Evolutionary conservation across 2,113 vertebrate species (phyloP).

Genomic region (Ondatra zibethicus): DNA sequence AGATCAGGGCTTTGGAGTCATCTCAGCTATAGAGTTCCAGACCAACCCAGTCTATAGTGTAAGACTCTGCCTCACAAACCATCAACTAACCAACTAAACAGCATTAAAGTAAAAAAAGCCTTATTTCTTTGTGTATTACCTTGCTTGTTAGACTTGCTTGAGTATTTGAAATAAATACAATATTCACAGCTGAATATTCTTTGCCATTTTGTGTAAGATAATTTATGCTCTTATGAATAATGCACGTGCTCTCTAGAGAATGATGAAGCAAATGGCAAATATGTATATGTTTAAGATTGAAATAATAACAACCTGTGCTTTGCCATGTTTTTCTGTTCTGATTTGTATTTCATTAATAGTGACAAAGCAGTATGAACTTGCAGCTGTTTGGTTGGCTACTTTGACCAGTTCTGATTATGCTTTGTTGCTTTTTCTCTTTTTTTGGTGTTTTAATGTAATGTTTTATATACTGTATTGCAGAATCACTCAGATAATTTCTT

Average conservation of each 20-base stretch:
- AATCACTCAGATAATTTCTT: not conserved
- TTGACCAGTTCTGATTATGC: not conserved
- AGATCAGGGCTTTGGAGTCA: not conserved
- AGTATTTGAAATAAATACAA: not conserved
- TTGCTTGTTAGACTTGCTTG: not conserved
- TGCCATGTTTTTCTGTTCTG: not conserved
- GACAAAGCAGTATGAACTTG: not conserved
- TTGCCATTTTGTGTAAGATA: not conserved
- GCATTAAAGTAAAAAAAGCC: not conserved
- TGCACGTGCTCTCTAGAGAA: not conserved
- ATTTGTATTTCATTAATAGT: not conserved
- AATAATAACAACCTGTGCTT: no score
- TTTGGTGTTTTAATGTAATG: not conserved
- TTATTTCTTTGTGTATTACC: not conserved
- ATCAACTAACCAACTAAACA: not conserved
- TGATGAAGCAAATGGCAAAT: not conserved
- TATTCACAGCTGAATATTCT: not conserved
- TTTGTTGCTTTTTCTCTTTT: not conserved
- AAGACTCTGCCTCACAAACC: not conserved
- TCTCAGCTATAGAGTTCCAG: not conserved
- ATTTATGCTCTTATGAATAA: not conserved
- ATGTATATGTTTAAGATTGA: not conserved
- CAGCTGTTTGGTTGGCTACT: not conserved
- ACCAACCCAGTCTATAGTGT: not conserved
- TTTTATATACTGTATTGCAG: not conserved